Evolutionary conservation across 2,797 vertebrate species (phyloP), one percentile per base, ranked within the genome.

Genomic region (Gallinago solitaria): DNA sequence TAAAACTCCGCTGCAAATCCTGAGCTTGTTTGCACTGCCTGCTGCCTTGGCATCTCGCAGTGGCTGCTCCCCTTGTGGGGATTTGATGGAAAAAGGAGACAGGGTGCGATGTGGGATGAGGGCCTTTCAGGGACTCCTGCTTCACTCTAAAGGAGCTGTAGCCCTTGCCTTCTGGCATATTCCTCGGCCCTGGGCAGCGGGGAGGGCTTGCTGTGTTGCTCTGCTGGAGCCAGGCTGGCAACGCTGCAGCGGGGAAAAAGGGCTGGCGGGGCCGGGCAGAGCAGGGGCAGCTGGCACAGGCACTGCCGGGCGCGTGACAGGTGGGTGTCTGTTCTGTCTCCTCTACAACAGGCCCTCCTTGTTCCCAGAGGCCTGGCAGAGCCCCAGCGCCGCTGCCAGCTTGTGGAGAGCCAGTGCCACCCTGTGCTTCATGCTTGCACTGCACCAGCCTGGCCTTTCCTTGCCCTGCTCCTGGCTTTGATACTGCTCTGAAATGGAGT

Each of bases 151-250:
- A 32, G 43, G 54, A 33, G 47, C n/a, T 0, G 0, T 13, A 45
- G 43, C 24, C 33, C 30, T n/a, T 1, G 0, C 21, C 13, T 19
- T 63, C 18, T 0, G 2, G 1, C 0, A 7, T 1, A 6, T 39
- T 9, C 47, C 39, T 28, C 0, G 0, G 20, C 0, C 3, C 39
- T 10, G 27, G 45, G 27, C 41, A 10, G 4, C 0, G 2, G 47
- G 45, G 7, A 33, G 3, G 9, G 23, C 20, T 45, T 0, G 2
- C 28, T 8, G 16, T 1, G 0, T 28, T 13, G 37, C 25, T 37
- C 24, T 68, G 17, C 43, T 32, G 67, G 47, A 54, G 45, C 0
- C 0, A 33, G 39, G 51, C 45, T 59, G 45, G 12, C 0, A 1
- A 13, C 17, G 7, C 47, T 15, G 51, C 0, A 1, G 9, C 1